Base-by-base conservation (phyloP, 2,888 invertebrate species). In the Drosophila fungiperda region DNA sequence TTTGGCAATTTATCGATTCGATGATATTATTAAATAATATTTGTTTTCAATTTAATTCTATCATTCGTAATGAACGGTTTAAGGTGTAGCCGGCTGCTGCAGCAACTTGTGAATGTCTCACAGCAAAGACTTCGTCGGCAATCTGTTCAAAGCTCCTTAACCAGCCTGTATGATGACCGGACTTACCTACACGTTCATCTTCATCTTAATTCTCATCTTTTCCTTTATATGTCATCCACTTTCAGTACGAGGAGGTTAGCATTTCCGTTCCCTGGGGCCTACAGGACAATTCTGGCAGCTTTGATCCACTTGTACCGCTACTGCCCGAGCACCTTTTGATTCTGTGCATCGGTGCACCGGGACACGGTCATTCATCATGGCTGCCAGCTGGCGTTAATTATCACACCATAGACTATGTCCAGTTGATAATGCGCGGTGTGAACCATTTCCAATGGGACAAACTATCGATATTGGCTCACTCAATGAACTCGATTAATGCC, bases 321-420 rank as follows among this genome's bases (percentile, higher is more conserved):
- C 92, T 97, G 32, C 93, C 94, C 4, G 78, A 92, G 29, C 90
- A 94, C 61, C 76, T 94, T 8, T 92, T 94, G 1, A 93, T 94
- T 63, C 89, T 96, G 17, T 95, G 96, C 0, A 92, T 96, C 23
- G 96, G 96, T 91, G 93, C 95, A 32, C 96, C 96, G 2, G 96
- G 96, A 0, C 96, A 96, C 92, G 97, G 97, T 0, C 83, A 94
- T 2, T 96, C 96, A 0, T 95, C 95, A 0, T 95, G 95, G 94
- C 91, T 95, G 61, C 96, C 96, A 1, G 91, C 93, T 60, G 96
- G 96, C 29, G 91, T 94, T 35, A 91, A 92, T 29, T 95, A 95
- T 75, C 92, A 94, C 76, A 92, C 92, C 17, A 82, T 93, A 2
- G 92, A 93, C 58, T 93, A 93, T 70, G 77, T 94, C 42, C 92